Percentiles rank a stretch among this genome's conserved stretches.
phyloP scores from a whole-genome alignment of 1,140 invertebrate species.

The Musca vetustissima region DNA sequence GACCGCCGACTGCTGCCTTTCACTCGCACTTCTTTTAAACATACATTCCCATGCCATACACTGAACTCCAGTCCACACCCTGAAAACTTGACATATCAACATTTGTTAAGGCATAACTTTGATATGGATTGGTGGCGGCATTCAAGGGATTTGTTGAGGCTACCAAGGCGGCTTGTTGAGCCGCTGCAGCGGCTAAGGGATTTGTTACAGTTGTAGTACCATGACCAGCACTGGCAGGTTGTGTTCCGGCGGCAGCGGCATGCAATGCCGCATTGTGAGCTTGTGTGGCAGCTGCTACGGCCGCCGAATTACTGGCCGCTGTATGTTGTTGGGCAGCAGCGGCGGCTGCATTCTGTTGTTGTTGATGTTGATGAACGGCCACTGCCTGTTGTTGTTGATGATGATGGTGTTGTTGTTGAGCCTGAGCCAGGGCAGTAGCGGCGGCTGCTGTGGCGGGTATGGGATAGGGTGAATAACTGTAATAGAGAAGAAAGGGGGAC shows the following conservation, averaged over 20 bases:
- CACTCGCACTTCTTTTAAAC: too few species aligned
- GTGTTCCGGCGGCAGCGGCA: constrained; percentile 56
- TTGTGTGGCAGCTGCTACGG: constrained; percentile 46
- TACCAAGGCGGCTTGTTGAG: constrained; percentile 57
- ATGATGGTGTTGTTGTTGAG: constrained; percentile 48
- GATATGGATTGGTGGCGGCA: constrained; percentile 66
- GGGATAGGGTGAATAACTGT: constrained; percentile 53
- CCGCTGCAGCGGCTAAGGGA: constrained; percentile 47
- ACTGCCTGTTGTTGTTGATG: constrained; percentile 43
- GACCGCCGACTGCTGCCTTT: not conserved
- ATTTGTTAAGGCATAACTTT: constrained; percentile 81
- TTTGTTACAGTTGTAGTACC: constrained; percentile 54
- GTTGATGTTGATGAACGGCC: constrained; percentile 54
- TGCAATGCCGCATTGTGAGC: constrained; percentile 58
- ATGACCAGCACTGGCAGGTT: constrained; percentile 41
- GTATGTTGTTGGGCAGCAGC: constrained; percentile 39
- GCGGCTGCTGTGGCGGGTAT: constrained; percentile 54
- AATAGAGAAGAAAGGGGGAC: constrained; percentile 10
- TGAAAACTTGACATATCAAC: constrained; percentile 90
- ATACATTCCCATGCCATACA: constrained; percentile 90
- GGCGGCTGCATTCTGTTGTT: constrained; percentile 67
- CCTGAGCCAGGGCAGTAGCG: constrained; percentile 51
- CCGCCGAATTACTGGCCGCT: constrained; percentile 35
- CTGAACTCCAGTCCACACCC: constrained; percentile 84
- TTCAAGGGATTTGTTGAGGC: constrained; percentile 53